Percentiles rank a stretch among this genome's conserved stretches.
Evolutionary conservation across 2,888 invertebrate genomes (phyloP).

Genomic region (Pandemis cinnamomeana): DNA sequence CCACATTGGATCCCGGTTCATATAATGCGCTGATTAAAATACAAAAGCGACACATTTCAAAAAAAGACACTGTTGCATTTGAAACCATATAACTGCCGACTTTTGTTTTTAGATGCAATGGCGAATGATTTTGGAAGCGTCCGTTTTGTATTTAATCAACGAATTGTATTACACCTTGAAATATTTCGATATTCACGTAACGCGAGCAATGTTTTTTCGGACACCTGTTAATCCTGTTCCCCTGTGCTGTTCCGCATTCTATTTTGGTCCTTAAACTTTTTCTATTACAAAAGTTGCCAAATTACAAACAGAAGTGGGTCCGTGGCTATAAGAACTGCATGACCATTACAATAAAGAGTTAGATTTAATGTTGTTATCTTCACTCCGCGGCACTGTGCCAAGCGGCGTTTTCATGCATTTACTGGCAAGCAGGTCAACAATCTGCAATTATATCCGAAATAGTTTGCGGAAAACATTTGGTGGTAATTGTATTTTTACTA

Average conservation of each 20-base stretch:
- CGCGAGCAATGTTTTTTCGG: too few species aligned
- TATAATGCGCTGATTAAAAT: too few species aligned
- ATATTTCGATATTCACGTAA: too few species aligned
- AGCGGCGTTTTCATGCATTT: slow-evolving; percentile 38
- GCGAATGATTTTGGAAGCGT: too few species aligned
- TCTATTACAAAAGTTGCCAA: slow-evolving; percentile 24
- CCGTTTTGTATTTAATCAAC: too few species aligned
- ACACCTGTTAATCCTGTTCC: too few species aligned
- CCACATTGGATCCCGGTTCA: too few species aligned
- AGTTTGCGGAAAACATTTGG: slow-evolving; percentile 32
- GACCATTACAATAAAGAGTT: slow-evolving; percentile 40
- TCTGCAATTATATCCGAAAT: slow-evolving; percentile 41
- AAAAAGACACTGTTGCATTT: too few species aligned
- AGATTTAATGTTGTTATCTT: slow-evolving; percentile 41
- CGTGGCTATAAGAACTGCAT: slow-evolving; percentile 26
- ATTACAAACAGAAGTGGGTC: slow-evolving; percentile 16
- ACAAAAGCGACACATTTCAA: too few species aligned
- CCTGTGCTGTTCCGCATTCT: neutral
- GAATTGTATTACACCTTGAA: too few species aligned
- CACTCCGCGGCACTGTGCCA: slow-evolving; percentile 35
- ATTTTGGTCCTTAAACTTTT: slow-evolving; percentile 10
- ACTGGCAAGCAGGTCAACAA: slow-evolving; percentile 41
- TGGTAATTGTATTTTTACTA: slow-evolving; percentile 36
- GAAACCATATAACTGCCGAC: too few species aligned
- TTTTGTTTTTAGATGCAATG: too few species aligned